Percentiles rank a stretch among this genome's conserved stretches.
These are phyloP conservation scores for Scartelaos histophorus DNA, from an alignment of 2,113 vertebrate species.

Conservation along the genomic window DNA sequence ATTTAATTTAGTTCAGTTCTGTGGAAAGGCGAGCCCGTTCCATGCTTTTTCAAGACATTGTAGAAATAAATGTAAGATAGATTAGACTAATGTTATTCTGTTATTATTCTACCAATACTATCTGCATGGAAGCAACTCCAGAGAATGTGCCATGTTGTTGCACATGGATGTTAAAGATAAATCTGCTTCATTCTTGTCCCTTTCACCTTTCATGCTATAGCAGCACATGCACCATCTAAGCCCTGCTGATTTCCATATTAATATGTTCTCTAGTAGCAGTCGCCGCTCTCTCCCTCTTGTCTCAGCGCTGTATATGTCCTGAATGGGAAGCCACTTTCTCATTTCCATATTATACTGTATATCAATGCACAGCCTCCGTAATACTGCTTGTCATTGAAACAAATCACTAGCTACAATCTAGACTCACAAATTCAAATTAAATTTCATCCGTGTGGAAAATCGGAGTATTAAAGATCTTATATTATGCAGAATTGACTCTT, in stretches of 20 bases:
- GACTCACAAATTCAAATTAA: conserved; percentile 71
- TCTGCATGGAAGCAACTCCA: background rate
- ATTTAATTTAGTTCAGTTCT: too few relatives aligned
- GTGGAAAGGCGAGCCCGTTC: too few relatives aligned
- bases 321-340: conserved; percentile 41
- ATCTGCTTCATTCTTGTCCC: conserved; percentile 3
- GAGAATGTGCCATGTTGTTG: background rate
- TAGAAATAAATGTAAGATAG: too few relatives aligned
- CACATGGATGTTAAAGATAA: background rate
- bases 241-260: conserved; percentile 55
- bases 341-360: conserved; percentile 68
- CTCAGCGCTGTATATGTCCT: conserved; percentile 55
- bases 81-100: too few relatives aligned
- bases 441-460: conserved; percentile 68
- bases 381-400: conserved; percentile 68
- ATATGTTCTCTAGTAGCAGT: conserved; percentile 42
- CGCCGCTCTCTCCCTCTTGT: conserved; percentile 46
- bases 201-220: background rate
- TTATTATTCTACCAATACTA: too few relatives aligned
- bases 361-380: conserved; percentile 68
- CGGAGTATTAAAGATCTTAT: conserved; percentile 58
- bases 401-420: conserved; percentile 63
- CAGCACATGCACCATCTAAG: conserved; percentile 13
- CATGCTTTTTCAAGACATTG: too few relatives aligned
- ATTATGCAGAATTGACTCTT: too few relatives aligned